A percentile compares a stretch with the other conserved stretches of the same genome.
These are phyloP conservation scores for Gastracanthus pulcherrimus DNA, from an alignment of 2,888 invertebrate genomes.

Conservation along the genomic window DNA sequence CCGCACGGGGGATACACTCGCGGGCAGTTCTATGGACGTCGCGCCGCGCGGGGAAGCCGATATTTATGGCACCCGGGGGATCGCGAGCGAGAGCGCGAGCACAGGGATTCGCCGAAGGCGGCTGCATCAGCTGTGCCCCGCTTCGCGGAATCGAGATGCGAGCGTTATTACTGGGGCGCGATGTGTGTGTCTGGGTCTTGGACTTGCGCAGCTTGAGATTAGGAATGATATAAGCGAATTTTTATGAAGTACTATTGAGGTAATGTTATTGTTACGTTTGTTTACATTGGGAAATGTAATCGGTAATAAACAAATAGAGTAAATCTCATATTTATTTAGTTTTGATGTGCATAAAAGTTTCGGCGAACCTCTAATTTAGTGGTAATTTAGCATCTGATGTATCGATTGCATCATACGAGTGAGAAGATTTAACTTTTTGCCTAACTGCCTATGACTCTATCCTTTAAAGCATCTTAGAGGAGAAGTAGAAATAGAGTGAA, in stretches of 20 bases:
- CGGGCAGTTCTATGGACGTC: background rate
- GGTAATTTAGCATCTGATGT: too few species aligned
- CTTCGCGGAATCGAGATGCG: background rate
- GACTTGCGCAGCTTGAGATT: background rate
- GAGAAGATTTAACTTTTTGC: too few species aligned
- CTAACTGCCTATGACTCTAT: too few species aligned
- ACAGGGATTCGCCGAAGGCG: background rate
- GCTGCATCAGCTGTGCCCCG: constrained; percentile 18
- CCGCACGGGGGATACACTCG: background rate
- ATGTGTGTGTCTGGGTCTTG: background rate
- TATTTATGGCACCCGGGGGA: constrained; percentile 54
- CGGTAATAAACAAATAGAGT: background rate
- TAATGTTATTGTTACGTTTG: background rate
- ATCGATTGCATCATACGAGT: too few species aligned
- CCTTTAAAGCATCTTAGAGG: too few species aligned
- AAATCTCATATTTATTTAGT: too few species aligned
- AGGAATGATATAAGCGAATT: background rate
- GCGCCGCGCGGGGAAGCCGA: constrained; percentile 10
- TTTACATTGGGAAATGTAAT: background rate
- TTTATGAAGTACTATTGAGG: too few species aligned
- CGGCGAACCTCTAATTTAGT: too few species aligned
- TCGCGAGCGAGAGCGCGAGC: background rate
- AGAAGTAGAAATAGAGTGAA: too few species aligned
- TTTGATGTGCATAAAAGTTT: too few species aligned
- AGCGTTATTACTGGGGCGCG: background rate